Base-by-base conservation (phyloP, 2,797 vertebrate genomes). In the Mus spretus region DNA sequence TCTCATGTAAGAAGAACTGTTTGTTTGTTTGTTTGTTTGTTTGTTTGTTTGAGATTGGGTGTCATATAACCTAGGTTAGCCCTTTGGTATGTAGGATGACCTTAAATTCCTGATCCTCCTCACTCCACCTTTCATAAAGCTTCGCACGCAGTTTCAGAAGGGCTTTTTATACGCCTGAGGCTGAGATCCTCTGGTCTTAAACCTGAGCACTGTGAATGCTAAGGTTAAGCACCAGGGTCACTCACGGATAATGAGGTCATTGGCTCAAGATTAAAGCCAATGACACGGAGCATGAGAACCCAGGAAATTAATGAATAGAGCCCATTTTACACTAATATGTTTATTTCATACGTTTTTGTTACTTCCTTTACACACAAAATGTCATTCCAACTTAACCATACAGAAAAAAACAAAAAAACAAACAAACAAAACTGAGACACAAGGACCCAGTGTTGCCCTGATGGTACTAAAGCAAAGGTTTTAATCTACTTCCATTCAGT, bases 391-490 rank as follows among this genome's bases (percentile, higher is more conserved):
- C 20, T 53, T n/a, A 34, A 87, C 63, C 40, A 80, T 40, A 59
- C 4, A 78, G 65, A 34, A 82, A 72, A 40, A 95, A 47, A 47
- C 5, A 47, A 47, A 44, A 3, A 50, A 50, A 50, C n/a, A n/a
- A n/a, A n/a, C n/a, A n/a, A n/a, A n/a, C n/a, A 40, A 95, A 65
- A 47, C 67, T 13, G 74, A 89, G 61, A 90, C 55, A 65, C 34
- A 55, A 92, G 72, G 28, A 44, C 11, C 26, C 17, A 26, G 19
- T 12, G 19, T 47, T 65, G 47, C 55, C 14, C 24, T 34, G 6
- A 9, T 83, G 10, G 10, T 59, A 40, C 34, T 47, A 81, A 88
- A 86, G 12, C 63, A 86, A 37, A 26, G 65, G 15, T 6, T 70
- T 55, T 83, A 67, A 47, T 59, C n/a, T 85, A 31, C 2, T 83